These are phyloP conservation scores for Centruroides vittatus DNA, from an alignment of 1,140 invertebrate genomes.

Conservation along the genomic window DNA sequence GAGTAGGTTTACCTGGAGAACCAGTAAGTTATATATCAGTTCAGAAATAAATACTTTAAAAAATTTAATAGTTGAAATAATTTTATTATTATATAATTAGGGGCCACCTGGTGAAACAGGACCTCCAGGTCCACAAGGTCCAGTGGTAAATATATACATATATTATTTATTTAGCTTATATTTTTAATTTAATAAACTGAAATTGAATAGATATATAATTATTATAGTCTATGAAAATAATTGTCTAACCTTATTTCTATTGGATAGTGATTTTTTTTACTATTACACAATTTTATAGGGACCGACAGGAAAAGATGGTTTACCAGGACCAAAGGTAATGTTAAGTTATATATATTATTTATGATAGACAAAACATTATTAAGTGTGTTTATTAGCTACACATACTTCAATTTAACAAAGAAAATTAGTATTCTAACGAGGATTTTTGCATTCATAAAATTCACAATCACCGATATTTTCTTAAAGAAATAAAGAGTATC, in stretches of 20 bases:
- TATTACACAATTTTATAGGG: slow-evolving; percentile 23
- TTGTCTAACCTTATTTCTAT: too few species aligned
- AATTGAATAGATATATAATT: too few species aligned
- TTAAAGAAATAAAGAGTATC: too few species aligned
- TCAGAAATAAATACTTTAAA: background rate
- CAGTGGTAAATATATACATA: slow-evolving; percentile 21
- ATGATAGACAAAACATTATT: too few species aligned
- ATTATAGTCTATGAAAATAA: too few species aligned
- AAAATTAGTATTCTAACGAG: too few species aligned
- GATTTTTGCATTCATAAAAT: too few species aligned
- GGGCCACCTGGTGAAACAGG: slow-evolving; percentile 48
- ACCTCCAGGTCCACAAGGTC: slow-evolving; percentile 45
- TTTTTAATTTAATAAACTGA: too few species aligned
- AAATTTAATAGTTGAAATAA: background rate
- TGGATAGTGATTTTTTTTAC: background rate
- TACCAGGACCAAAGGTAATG: slow-evolving; percentile 50
- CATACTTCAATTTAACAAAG: too few species aligned
- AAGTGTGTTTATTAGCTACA: too few species aligned
- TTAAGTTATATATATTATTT: background rate
- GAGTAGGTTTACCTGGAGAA: slow-evolving; percentile 26
- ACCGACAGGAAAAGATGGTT: slow-evolving; percentile 36
- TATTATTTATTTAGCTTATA: background rate
- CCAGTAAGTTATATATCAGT: slow-evolving; percentile 9
- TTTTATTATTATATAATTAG: slow-evolving; percentile 5
- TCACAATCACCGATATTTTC: too few species aligned